Base-by-base conservation (phyloP, 2,797 vertebrate species). In the Tragelaphus oryx region DNA sequence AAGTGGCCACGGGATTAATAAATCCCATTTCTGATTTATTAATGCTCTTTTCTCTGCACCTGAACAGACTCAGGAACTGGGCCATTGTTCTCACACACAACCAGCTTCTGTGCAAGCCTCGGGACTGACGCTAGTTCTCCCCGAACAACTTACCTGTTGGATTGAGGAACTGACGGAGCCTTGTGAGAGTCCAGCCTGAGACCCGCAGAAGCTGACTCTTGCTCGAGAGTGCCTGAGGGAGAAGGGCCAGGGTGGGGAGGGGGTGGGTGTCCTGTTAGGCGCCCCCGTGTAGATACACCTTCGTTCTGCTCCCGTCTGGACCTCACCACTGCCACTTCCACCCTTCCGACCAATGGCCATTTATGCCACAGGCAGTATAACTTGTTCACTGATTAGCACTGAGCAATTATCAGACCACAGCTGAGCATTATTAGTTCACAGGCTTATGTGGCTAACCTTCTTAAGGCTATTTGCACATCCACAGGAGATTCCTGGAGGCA, bases 241-340 rank as follows among this genome's bases (percentile, higher is more conserved):
- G 52, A 11, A 33, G 30, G 30, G 30, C 5, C 0, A 2, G 26
- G 24, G 9, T 4, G 28, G 14, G 30, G 14, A 62, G 60, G 7
- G 4, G 30, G 30, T n/a, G 14, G 12, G 59, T 60, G 59, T 60
- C 28, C 59, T 18, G 4, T 46, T 13, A 17, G 10, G 17, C 8
- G 1, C 8, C 54, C 44, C 52, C 44, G 3, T 3, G 3, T 46
- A 33, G 22, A 41, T 18, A 46, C 2, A 8, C 26, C 26, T 95
- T 18, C 37, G 7, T 24, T 44, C 48, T 46, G 26, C 18, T 85
- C 48, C 59, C 0, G 0, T 10, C n/a, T 41, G 10, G 5, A n/a
- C 8, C 26, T 60, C 48, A 0, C 18, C 68, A 44, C 37, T 13
- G 11, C 68, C 68, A 22, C 22, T 71, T 24, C 16, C 16, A 37